Evolutionary conservation across 2,797 vertebrate genomes (phyloP).

Genomic region (Notolabrus celidotus): DNA sequence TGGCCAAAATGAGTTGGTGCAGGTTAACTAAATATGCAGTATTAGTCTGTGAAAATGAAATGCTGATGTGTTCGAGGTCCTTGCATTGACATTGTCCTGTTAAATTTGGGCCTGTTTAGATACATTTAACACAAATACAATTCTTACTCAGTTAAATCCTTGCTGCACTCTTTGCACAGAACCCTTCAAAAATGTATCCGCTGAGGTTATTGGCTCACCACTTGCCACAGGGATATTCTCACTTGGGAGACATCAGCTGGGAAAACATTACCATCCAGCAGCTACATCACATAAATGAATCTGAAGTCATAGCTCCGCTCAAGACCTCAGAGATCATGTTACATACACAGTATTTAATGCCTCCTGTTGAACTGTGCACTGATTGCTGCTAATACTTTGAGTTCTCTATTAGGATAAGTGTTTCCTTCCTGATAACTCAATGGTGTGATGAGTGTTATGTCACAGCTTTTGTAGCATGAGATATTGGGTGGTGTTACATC

Average conservation of each 20-base stretch:
- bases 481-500: constrained; percentile 42
- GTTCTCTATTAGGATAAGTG: constrained; percentile 62
- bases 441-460: constrained; percentile 54
- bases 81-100: no score
- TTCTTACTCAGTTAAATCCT: no score
- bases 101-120: no score
- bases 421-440: constrained; percentile 70
- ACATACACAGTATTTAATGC: constrained; percentile 61
- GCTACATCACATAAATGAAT: constrained; percentile 71
- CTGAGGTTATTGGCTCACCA: constrained; percentile 49
- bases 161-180: neutral
- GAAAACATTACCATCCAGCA: constrained; percentile 63
- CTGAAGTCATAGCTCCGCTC: constrained; percentile 59
- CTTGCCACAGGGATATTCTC: constrained; percentile 38
- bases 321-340: constrained; percentile 65
- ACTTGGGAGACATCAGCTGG: constrained; percentile 56
- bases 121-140: no score
- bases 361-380: constrained; percentile 43
- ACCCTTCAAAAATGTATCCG: constrained; percentile 12
- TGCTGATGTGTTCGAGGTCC: no score
- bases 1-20: no score
- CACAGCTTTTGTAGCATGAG: constrained; percentile 46
- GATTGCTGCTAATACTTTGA: constrained; percentile 60
- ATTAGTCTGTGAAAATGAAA: no score
- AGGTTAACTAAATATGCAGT: no score